A percentile compares a stretch with the other conserved stretches of the same genome.
These are phyloP conservation scores for Troides aeacus DNA, from an alignment of 2,888 invertebrate genomes.

Conservation along the genomic window DNA sequence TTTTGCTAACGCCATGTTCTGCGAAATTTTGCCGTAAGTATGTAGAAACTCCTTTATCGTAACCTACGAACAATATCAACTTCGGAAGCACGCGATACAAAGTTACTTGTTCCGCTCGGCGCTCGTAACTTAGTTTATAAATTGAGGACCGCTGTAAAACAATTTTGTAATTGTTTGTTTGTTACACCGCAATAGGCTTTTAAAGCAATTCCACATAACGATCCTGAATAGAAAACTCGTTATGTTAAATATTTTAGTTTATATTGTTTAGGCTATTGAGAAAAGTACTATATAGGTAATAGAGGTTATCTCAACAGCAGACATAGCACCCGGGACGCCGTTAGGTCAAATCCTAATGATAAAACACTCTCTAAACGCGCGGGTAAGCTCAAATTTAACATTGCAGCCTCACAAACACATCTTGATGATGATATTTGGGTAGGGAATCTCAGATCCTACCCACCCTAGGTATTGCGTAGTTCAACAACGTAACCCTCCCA, in stretches of 20 bases:
- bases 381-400: no score
- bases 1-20: background rate
- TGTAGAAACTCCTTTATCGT: conserved; percentile 14
- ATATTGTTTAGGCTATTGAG: no score
- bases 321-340: no score
- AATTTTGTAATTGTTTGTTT: conserved; percentile 29
- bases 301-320: no score
- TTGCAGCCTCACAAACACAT: no score
- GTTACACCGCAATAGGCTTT: conserved; percentile 24
- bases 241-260: background rate
- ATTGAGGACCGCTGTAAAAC: conserved; percentile 20
- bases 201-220: conserved; percentile 16
- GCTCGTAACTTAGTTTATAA: conserved; percentile 19
- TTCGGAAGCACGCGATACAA: conserved; percentile 18
- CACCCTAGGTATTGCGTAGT: no score
- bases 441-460: no score
- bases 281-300: no score
- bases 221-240: conserved; percentile 1
- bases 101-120: conserved; percentile 13
- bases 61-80: conserved; percentile 18
- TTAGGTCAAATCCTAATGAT: no score
- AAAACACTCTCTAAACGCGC: no score
- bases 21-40: background rate
- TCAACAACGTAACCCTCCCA: no score
- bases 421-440: no score